A percentile compares a stretch with the other conserved stretches of the same genome.
These are phyloP conservation scores for Sesia apiformis DNA, from an alignment of 2,888 invertebrate genomes.

Conservation along the genomic window DNA sequence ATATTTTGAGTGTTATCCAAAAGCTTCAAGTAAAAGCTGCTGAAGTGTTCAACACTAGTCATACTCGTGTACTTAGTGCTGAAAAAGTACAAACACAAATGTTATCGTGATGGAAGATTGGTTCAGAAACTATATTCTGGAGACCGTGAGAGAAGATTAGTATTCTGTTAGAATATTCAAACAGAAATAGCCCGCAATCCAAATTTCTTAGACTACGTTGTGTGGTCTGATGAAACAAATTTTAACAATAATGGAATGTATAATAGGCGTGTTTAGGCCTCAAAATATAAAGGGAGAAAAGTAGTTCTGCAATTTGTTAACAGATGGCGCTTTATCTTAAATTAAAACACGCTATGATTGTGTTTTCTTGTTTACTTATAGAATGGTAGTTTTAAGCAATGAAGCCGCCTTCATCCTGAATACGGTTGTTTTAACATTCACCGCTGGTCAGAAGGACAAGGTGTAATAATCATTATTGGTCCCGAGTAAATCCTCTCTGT, in stretches of 20 bases:
- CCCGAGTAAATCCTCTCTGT: too few species aligned
- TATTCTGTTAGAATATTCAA: slow-evolving; percentile 5
- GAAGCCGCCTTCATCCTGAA: too few species aligned
- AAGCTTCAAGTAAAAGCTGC: slow-evolving; percentile 5
- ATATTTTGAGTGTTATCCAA: slow-evolving; percentile 5
- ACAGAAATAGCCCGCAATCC: slow-evolving; percentile 6
- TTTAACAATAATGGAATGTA: slow-evolving; percentile 4
- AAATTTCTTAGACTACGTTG: slow-evolving; percentile 4
- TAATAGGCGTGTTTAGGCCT: slow-evolving; percentile 1
- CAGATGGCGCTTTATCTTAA: too few species aligned
- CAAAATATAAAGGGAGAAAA: too few species aligned
- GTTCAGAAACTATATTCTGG: slow-evolving; percentile 5
- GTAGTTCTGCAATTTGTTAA: too few species aligned
- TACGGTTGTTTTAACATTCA: too few species aligned
- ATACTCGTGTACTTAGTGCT: slow-evolving; percentile 3
- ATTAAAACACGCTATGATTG: too few species aligned
- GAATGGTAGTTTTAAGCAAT: too few species aligned
- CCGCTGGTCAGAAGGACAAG: too few species aligned
- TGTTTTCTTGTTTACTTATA: too few species aligned
- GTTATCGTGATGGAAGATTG: slow-evolving; percentile 6
- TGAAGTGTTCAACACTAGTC: too few species aligned
- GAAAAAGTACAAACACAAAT: slow-evolving; percentile 8
- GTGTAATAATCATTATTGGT: too few species aligned
- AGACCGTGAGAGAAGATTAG: slow-evolving; percentile 3
- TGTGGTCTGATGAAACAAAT: slow-evolving; percentile 5